Evolutionary conservation across 2,888 invertebrate genomes (phyloP).

Genomic region (Oxyteleia sp.): DNA sequence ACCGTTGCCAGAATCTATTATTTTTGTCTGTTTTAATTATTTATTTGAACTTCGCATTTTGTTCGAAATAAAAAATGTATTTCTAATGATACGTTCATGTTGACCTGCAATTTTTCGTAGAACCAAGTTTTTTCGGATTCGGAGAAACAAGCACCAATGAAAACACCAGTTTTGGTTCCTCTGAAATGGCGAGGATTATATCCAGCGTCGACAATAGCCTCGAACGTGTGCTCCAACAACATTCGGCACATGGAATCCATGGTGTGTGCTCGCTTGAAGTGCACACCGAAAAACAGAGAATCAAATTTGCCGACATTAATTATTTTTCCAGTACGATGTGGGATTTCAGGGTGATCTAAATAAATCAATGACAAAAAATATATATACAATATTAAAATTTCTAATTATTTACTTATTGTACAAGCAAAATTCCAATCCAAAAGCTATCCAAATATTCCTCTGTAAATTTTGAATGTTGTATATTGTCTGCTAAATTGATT

Average conservation of each 20-base stretch:
- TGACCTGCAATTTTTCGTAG: conserved; percentile 91
- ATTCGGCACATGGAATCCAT: conserved; percentile 90
- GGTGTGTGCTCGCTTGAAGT: conserved; percentile 89
- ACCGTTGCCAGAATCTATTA: neutral
- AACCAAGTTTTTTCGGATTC: conserved; percentile 93
- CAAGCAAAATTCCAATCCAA: no score
- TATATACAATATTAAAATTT: no score
- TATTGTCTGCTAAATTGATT: no score
- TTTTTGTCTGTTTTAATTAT: neutral
- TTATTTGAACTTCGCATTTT: conserved; percentile 1
- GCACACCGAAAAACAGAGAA: conserved; percentile 89
- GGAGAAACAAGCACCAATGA: conserved; percentile 91
- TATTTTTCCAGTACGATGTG: conserved; percentile 92
- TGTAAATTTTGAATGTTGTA: no score
- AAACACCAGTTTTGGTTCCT: conserved; percentile 92
- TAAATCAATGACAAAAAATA: no score
- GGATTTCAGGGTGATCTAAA: conserved; percentile 91
- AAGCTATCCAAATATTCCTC: no score
- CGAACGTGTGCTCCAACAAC: conserved; percentile 90
- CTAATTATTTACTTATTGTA: no score
- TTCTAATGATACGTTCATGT: neutral
- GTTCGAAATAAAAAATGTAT: no score
- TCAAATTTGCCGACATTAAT: conserved; percentile 91
- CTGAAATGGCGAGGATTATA: conserved; percentile 90
- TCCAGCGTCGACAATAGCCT: conserved; percentile 88